Conservation (phyloP, 2,888 invertebrate genomes). For the Lasioglossum figueresi region DNA sequence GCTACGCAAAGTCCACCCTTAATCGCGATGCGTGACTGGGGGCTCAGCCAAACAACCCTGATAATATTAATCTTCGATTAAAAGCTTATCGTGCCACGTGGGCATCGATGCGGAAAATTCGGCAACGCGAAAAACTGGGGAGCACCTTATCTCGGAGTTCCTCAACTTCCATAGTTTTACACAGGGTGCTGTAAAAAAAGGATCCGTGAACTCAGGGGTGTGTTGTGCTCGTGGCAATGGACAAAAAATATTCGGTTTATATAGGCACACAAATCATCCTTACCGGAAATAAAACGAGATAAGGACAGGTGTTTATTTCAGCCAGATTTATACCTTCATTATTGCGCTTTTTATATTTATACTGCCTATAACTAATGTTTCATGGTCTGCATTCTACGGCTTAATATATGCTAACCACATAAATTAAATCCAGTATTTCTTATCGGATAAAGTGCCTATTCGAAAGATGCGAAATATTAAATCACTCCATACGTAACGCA, state of each 20-base stretch:
- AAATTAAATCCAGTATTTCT: background rate
- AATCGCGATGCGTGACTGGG: slow-evolving; percentile 75
- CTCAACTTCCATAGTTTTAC: slow-evolving; percentile 21
- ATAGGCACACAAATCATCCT: background rate
- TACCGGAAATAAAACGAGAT: background rate
- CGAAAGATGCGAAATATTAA: too few relatives aligned
- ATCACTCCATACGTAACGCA: too few relatives aligned
- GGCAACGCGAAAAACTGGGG: slow-evolving; percentile 70
- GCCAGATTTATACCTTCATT: background rate
- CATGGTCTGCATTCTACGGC: background rate
- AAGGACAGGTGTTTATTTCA: background rate
- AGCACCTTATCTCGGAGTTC: slow-evolving; percentile 56
- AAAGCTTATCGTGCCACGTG: slow-evolving; percentile 73
- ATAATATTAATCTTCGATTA: slow-evolving; percentile 81
- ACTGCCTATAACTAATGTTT: background rate
- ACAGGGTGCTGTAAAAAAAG: background rate
- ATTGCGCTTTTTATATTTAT: background rate
- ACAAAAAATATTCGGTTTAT: background rate
- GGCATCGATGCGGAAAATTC: slow-evolving; percentile 73
- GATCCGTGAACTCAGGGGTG: background rate
- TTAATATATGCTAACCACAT: background rate
- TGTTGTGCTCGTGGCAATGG: background rate
- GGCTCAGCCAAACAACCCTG: slow-evolving; percentile 66
- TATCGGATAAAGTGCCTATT: background rate
- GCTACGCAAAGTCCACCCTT: slow-evolving; percentile 71